Conservation (phyloP, 2,113 vertebrate genomes). For the Axis porcinus region DNA sequence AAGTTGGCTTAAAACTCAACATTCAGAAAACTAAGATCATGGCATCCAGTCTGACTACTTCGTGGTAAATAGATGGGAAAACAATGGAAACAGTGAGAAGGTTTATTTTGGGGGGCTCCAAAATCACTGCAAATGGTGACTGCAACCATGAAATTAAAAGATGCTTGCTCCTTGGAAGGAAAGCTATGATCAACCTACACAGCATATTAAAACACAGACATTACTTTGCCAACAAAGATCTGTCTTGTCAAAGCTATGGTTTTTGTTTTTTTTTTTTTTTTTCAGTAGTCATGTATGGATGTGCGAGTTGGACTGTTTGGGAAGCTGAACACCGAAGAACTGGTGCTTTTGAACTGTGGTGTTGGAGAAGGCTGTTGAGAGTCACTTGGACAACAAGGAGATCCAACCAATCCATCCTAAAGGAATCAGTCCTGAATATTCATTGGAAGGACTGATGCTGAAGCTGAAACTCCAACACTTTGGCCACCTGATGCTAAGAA, state of each 20-base stretch:
- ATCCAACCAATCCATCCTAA: neutral
- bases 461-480: neutral
- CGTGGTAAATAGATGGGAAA: neutral
- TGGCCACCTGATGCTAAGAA: no score
- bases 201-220: neutral
- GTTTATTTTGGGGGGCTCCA: neutral
- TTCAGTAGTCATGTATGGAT: neutral
- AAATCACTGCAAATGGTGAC: neutral
- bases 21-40: neutral
- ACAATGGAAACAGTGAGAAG: neutral
- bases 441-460: neutral
- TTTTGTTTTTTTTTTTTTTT: neutral
- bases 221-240: neutral
- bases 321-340: neutral
- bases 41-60: fast-evolving
- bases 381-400: neutral
- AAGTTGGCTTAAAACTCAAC: neutral
- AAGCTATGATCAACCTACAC: neutral
- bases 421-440: neutral
- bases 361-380: neutral
- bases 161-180: neutral
- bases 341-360: neutral
- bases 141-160: neutral
- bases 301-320: neutral
- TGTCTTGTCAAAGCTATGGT: neutral